A percentile compares a stretch with the other conserved stretches of the same genome.
Conservation (phyloP, 2,888 invertebrate species). For the Acanthosoma haemorrhoidale region DNA sequence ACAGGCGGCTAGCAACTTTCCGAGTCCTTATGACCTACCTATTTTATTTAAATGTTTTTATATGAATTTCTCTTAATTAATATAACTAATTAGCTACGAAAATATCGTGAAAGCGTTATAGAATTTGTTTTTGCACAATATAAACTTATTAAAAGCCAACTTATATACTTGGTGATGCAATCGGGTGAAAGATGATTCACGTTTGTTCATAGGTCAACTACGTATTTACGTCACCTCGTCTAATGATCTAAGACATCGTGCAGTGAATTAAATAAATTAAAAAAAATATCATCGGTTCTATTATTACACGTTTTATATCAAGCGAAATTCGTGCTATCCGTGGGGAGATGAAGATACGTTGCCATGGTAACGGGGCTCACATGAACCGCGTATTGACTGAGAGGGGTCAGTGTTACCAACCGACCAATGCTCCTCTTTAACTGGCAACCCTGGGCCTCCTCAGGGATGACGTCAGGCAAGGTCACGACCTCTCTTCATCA, state of each 20-base stretch:
- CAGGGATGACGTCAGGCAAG: slow-evolving; percentile 12
- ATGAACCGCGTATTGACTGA: not conserved
- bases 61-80: not conserved
- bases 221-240: not conserved
- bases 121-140: no score
- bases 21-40: not conserved
- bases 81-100: no score
- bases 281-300: no score
- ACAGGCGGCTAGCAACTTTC: not conserved
- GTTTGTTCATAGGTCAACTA: not conserved
- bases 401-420: slow-evolving; percentile 10
- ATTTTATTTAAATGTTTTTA: not conserved
- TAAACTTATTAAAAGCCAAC: no score
- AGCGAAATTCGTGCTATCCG: no score
- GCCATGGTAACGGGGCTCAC: slow-evolving; percentile 4
- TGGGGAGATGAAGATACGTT: slow-evolving; percentile 1
- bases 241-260: not conserved
- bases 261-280: not conserved
- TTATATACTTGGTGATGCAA: not conserved
- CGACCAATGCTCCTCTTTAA: not conserved
- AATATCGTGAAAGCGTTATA: no score
- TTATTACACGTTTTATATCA: no score
- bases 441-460: slow-evolving; percentile 1
- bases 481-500: slow-evolving; percentile 14
- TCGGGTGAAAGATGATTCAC: not conserved